These are phyloP conservation scores for Dynastes grantii DNA, from an alignment of 2,888 invertebrate species.

Conservation along the genomic window DNA sequence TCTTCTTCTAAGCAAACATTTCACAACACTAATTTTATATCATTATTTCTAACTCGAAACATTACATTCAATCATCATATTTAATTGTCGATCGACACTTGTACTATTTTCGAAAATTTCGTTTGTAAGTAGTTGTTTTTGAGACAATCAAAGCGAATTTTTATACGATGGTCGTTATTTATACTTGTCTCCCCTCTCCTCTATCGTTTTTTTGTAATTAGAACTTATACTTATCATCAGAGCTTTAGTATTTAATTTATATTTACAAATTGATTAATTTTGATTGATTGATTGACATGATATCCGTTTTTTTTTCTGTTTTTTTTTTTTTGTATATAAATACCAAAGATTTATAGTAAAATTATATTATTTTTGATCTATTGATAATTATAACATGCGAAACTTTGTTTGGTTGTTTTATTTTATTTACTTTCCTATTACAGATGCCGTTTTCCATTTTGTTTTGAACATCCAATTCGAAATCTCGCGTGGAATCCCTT, in stretches of 20 bases:
- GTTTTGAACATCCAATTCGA: too few species aligned
- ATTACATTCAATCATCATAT: not conserved
- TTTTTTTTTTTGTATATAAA: slow-evolving; percentile 44
- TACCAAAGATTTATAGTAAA: slow-evolving; percentile 52
- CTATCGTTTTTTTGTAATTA: not conserved
- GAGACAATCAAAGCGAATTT: slow-evolving; percentile 6
- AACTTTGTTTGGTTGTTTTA: not conserved
- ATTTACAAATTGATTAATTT: slow-evolving; percentile 20
- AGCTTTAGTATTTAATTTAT: slow-evolving; percentile 49
- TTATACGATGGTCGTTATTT: not conserved
- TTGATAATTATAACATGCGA: slow-evolving; percentile 33
- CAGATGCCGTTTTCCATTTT: too few species aligned
- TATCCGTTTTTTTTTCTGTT: not conserved
- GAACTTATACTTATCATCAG: not conserved
- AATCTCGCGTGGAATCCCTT: too few species aligned
- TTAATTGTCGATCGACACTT: not conserved
- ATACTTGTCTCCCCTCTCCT: not conserved
- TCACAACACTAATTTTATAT: not conserved
- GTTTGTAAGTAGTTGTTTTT: not conserved
- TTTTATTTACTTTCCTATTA: not conserved
- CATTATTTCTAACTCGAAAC: not conserved
- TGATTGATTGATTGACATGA: not conserved
- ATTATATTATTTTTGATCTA: slow-evolving; percentile 50
- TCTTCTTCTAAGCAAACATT: not conserved
- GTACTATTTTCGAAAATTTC: not conserved